These are phyloP conservation scores for Prionace glauca DNA, from an alignment of 2,797 vertebrate genomes.

Conservation along the genomic window DNA sequence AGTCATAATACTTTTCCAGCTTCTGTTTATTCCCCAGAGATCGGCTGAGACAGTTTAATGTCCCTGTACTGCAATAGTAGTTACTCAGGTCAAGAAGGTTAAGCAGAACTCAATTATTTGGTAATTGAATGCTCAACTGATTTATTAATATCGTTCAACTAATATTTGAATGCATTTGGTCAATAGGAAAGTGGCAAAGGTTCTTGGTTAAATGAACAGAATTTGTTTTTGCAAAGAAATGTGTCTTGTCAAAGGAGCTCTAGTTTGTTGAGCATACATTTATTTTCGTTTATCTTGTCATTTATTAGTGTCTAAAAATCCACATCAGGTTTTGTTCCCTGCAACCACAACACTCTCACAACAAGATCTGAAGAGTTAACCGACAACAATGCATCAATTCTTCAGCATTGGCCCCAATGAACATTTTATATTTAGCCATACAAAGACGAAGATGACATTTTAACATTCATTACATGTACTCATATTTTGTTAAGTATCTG, in stretches of 20 bases:
- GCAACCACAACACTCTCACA: not conserved
- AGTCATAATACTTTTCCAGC: not conserved
- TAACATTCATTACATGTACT: not conserved
- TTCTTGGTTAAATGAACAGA: not conserved
- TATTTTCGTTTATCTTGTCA: not conserved
- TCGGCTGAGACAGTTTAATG: not conserved
- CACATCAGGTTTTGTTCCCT: not conserved
- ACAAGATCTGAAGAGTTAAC: not conserved
- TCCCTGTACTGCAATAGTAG: not conserved
- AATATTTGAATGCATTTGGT: not conserved
- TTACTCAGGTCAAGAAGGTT: not conserved
- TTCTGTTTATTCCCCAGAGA: constrained; percentile 3
- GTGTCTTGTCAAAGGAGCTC: not conserved
- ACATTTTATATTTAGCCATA: not conserved
- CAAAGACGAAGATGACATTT: not conserved
- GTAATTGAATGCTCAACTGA: not conserved
- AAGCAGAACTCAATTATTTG: not conserved
- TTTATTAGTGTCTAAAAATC: not conserved
- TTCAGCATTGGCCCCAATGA: not conserved
- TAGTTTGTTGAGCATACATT: not conserved
- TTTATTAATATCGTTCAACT: not conserved
- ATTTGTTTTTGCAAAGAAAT: not conserved
- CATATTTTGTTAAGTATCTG: not conserved
- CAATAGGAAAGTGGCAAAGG: not conserved
- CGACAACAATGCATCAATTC: not conserved